Evolutionary conservation across 2,888 invertebrate genomes (phyloP).

Genomic region (Cosmopolites sordidus): DNA sequence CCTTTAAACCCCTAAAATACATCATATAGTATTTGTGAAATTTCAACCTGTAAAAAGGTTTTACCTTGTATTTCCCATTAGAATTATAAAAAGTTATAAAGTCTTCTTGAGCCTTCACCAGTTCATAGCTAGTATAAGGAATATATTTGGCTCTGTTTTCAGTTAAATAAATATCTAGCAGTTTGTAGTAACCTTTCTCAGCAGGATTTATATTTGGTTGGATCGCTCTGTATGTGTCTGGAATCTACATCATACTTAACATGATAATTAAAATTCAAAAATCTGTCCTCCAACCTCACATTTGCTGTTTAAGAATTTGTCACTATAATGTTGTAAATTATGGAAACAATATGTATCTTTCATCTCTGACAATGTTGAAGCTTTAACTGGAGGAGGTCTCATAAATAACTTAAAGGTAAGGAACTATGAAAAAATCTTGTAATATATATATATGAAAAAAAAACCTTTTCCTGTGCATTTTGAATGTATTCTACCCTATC

Average conservation of each 20-base stretch:
- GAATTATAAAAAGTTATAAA: conserved; percentile 46
- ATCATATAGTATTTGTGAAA: neutral
- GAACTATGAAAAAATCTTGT: neutral
- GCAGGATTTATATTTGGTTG: conserved; percentile 44
- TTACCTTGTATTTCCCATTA: conserved; percentile 36
- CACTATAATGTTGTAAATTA: conserved; percentile 11
- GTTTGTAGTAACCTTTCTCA: conserved; percentile 42
- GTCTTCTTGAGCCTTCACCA: conserved; percentile 43
- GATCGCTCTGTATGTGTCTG: conserved; percentile 42
- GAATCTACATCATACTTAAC: conserved; percentile 33
- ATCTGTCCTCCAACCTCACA: conserved; percentile 35
- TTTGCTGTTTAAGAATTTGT: conserved; percentile 16
- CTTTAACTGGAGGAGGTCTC: conserved; percentile 37
- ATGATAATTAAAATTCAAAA: neutral
- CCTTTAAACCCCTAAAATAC: conserved; percentile 31
- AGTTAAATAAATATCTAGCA: conserved; percentile 47
- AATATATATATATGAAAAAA: conserved; percentile 3
- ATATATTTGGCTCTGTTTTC: conserved; percentile 41
- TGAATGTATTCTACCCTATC: conserved; percentile 33
- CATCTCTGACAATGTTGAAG: conserved; percentile 36
- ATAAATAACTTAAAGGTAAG: conserved; percentile 30
- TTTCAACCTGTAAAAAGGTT: neutral
- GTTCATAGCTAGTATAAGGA: conserved; percentile 38
- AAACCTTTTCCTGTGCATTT: conserved; percentile 39
- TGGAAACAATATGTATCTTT: conserved; percentile 36